Evolutionary conservation across 2,797 vertebrate species (phyloP), one percentile per base, ranked within the genome.

Genomic region (Helicolenus hilgendorfi): DNA sequence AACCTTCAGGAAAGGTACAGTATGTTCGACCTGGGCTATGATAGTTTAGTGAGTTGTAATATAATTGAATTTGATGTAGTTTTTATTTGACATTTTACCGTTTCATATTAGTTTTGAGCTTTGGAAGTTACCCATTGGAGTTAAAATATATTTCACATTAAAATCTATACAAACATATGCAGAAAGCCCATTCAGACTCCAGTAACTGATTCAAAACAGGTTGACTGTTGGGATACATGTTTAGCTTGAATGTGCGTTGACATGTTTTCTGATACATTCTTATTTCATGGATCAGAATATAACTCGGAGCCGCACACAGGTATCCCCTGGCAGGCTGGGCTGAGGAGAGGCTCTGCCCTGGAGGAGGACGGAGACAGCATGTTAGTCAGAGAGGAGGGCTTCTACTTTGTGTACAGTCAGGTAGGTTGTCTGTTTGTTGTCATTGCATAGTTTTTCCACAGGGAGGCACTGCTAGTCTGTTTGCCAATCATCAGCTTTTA

Each of bases 341-440:
- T 99, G 91, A 98, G 92, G 92, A 98, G 98, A 89, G 99, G 99
- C 86, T 94, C 93, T 3, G 98, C 98, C 85, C 92, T 99, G 71
- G 98, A 98, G 84, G 94, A 96, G 15, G 96, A 97, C 18, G 94
- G 97, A 68, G 98, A 99, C 94, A 97, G 96, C 89, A 99, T 99
- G 45, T 53, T 98, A 27, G 98, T 99, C 86, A 97, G 95, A 90
- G 98, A 99, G 95, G 97, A 98, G 0, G 99, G 99, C 71, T 98
- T 98, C 96, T 99, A 98, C 97, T 99, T 98, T 65, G 98, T 99
- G 86, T 99, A 99, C 89, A 98, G 99, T 49, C 99, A 99, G 98
- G 99, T 99, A 72, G 81, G 86, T 77, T 18, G 15, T 45, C 58
- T 2, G 2, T 20, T 24, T 65, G 27, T 27, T 84, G 77, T 56